Evolutionary conservation across 2,888 invertebrate species (phyloP), one percentile per base, ranked within the genome.

Genomic region (Icerya purchasi): DNA sequence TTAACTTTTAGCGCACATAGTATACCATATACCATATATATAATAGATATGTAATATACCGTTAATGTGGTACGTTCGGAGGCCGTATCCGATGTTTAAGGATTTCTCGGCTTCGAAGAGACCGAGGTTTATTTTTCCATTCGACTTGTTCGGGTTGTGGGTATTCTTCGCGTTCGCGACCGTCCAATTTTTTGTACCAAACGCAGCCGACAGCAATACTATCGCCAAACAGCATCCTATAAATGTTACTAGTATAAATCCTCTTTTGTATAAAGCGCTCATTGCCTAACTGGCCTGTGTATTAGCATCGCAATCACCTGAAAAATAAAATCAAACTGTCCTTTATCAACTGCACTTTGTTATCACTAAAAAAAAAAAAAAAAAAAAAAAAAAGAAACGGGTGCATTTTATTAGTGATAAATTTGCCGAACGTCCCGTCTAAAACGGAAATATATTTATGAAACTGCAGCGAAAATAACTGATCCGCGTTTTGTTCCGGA

Each of bases 71-170:
- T 82, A 78, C 58, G 76, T 77, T 68, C 91, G 79, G 76, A 81
- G 80, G 2, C 91, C 92, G 67, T 87, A 84, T 2, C 84, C 86
- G 61, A 80, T 80, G 70, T 90, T 84, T 49, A 93, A 72, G 65
- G 82, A 81, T 70, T 89, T 88, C 63, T 80, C 81, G 0, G 93
- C 93, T 67, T 84, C 82, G 68, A 93, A 88, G 8, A 94, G 76
- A 0, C 93, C 93, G 69, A 91, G 87, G 69, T 83, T 80, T 62
- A 90, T 80, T 64, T 78, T 76, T 0, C 89, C 90, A 57, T 81
- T 82, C 53, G 84, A 83, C 56, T 77, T 71, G 20, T 62, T 61
- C 52, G 65, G 64, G 67, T 81, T 83, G 5, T 79, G 77, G 1
- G 79, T 77, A 65, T 84, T 72, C 65, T 78, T 76, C 2, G 87